Conservation (phyloP, 1,140 invertebrate species). For the Drosophila chauvacae region DNA sequence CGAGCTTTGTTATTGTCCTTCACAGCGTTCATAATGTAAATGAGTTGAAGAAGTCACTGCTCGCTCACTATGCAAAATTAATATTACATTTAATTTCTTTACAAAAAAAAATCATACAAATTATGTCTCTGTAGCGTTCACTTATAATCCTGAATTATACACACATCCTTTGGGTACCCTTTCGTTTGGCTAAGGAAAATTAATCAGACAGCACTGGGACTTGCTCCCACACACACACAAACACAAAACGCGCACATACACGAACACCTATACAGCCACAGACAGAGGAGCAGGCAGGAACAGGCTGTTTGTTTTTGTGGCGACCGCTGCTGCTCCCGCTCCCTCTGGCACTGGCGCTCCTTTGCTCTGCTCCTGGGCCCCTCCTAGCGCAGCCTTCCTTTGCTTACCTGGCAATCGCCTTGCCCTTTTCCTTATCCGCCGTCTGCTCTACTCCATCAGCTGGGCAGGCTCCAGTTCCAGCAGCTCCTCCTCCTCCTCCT, state of each 20-base stretch:
- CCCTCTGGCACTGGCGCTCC: not conserved
- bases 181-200: constrained; percentile 4
- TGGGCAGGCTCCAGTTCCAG: constrained; percentile 13
- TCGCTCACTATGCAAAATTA: not conserved
- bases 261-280: constrained; percentile 11
- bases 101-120: not conserved
- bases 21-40: not conserved
- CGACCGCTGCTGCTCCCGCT: constrained; percentile 20
- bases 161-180: not conserved
- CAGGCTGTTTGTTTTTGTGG: constrained; percentile 42
- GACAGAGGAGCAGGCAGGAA: constrained; percentile 12
- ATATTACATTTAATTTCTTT: not conserved
- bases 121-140: not conserved
- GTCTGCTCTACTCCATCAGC: constrained; percentile 13
- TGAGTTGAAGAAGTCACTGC: not conserved
- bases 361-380: constrained; percentile 13
- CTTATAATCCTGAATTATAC: no score
- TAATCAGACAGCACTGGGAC: constrained; percentile 18
- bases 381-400: not conserved
- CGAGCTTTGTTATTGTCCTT: not conserved
- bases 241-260: constrained; percentile 2
- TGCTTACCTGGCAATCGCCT: constrained; percentile 27
- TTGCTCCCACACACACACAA: constrained; percentile 5
- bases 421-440: constrained; percentile 30
- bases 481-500: constrained; percentile 3